These are phyloP conservation scores for Drosophila lacertosa DNA, from an alignment of 1,140 invertebrate genomes.

Conservation along the genomic window DNA sequence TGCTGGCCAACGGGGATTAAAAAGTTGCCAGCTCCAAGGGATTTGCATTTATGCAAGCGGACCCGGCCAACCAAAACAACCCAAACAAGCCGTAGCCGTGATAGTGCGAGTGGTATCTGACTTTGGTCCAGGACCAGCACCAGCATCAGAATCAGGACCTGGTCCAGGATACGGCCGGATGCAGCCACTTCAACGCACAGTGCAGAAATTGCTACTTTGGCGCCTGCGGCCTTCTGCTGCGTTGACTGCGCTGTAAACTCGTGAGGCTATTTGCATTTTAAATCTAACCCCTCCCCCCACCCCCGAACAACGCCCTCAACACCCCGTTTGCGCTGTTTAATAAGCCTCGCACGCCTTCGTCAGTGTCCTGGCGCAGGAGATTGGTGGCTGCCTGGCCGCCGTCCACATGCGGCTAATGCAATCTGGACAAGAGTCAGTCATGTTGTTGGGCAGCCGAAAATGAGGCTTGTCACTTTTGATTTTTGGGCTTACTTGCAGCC, in stretches of 20 bases:
- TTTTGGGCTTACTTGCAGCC: slow-evolving; percentile 60
- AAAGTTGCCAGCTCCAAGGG: slow-evolving; percentile 60
- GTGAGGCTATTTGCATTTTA: slow-evolving; percentile 70
- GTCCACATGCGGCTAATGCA: slow-evolving; percentile 61
- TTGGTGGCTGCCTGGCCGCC: too few species aligned
- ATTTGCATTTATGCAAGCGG: slow-evolving; percentile 69
- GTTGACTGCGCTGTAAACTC: slow-evolving; percentile 19
- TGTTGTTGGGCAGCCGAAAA: slow-evolving; percentile 54
- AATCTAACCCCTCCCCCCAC: slow-evolving; percentile 33
- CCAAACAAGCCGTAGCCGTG: slow-evolving; percentile 36
- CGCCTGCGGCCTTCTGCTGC: slow-evolving; percentile 40
- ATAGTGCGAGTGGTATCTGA: background rate
- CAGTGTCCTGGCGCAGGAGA: slow-evolving; percentile 35
- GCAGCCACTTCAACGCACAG: slow-evolving; percentile 27
- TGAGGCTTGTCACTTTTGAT: slow-evolving; percentile 80
- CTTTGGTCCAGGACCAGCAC: slow-evolving; percentile 3
- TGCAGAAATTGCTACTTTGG: slow-evolving; percentile 60
- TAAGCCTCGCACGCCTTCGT: slow-evolving; percentile 47
- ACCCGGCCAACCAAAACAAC: slow-evolving; percentile 3
- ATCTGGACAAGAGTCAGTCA: slow-evolving; percentile 65
- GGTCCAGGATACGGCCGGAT: slow-evolving; percentile 20
- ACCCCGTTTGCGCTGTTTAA: slow-evolving; percentile 43
- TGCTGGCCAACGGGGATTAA: slow-evolving; percentile 72
- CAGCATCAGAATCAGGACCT: background rate
- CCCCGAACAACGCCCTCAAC: too few species aligned